These are phyloP conservation scores for Microctonus aethiopoides DNA, from an alignment of 2,888 invertebrate genomes.

Conservation along the genomic window DNA sequence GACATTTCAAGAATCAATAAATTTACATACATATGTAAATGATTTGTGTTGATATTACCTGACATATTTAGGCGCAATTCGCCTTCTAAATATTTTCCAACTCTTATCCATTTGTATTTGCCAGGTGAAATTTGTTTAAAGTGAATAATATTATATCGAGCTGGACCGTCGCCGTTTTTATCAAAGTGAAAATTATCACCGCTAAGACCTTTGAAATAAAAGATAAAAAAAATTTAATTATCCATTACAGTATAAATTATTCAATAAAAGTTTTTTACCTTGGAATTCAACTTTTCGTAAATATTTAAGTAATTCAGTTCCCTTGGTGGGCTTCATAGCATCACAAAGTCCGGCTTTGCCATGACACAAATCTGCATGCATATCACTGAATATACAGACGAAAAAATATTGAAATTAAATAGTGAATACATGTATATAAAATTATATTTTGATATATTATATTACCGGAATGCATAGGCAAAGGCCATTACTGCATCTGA, in stretches of 20 bases:
- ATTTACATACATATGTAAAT: background rate
- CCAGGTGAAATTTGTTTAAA: conserved; percentile 85
- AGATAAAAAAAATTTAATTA: too few species aligned
- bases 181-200: conserved; percentile 93
- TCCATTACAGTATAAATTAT: too few species aligned
- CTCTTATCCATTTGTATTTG: conserved; percentile 85
- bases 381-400: conserved; percentile 78
- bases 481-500: conserved; percentile 97
- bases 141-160: conserved; percentile 94
- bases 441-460: too few species aligned
- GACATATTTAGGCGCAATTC: conserved; percentile 82
- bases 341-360: conserved; percentile 83
- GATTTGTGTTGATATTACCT: conserved; percentile 69
- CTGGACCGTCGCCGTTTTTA: conserved; percentile 91
- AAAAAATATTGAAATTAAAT: too few species aligned
- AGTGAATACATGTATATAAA: background rate
- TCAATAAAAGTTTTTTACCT: conserved; percentile 74
- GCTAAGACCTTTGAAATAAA: conserved; percentile 77
- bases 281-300: conserved; percentile 87
- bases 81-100: conserved; percentile 88
- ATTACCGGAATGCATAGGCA: conserved; percentile 85
- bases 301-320: conserved; percentile 84
- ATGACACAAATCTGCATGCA: conserved; percentile 86
- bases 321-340: conserved; percentile 90
- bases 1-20: background rate